Evolutionary conservation across 2,888 invertebrate genomes (phyloP).

Genomic region (Temnothorax ravouxi): DNA sequence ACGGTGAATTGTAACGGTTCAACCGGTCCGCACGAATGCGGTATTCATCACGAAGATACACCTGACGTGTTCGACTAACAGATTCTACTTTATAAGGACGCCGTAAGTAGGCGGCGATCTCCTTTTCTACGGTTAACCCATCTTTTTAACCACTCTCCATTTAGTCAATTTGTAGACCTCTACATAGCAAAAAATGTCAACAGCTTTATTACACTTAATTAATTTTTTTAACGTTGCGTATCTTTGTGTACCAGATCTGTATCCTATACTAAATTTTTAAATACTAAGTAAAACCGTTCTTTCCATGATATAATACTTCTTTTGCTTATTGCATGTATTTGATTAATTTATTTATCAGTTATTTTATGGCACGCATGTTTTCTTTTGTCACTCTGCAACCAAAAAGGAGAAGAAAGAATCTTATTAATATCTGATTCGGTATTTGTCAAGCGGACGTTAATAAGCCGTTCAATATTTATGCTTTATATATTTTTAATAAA

Average conservation of each 20-base stretch:
- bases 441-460: not conserved
- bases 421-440: not conserved
- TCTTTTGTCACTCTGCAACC: not conserved
- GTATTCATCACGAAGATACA: constrained; percentile 65
- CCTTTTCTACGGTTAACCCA: constrained; percentile 10
- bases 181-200: not conserved
- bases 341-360: not conserved
- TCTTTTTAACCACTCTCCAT: not conserved
- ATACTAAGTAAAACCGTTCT: not conserved
- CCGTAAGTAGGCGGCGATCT: constrained; percentile 1
- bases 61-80: constrained; percentile 59
- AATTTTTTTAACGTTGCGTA: not conserved
- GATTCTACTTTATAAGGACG: constrained; percentile 44
- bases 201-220: not conserved
- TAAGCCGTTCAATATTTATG: not conserved
- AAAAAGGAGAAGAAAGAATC: not conserved
- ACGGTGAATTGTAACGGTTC: constrained; percentile 63
- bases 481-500: not conserved
- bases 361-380: not conserved
- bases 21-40: constrained; percentile 67
- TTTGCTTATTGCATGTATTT: not conserved
- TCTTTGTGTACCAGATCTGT: not conserved
- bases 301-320: not conserved
- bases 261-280: not conserved
- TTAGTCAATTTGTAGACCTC: not conserved